A percentile compares a stretch with the other conserved stretches of the same genome.
Conservation (phyloP, 2,113 vertebrate species). For the Clarias batrachus region DNA sequence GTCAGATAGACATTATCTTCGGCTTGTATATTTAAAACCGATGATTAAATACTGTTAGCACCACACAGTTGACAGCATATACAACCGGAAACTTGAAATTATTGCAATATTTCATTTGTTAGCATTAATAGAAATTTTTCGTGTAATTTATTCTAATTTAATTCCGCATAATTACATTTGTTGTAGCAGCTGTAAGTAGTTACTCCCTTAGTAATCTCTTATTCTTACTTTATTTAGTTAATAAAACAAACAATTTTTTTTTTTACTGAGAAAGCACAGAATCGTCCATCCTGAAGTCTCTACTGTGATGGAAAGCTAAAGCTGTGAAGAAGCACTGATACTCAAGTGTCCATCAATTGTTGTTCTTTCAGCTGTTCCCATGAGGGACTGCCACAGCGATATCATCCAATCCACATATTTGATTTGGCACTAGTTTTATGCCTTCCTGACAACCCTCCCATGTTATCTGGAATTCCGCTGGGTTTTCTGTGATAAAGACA, state of each 20-base stretch:
- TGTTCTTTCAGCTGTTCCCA: no score
- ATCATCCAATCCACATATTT: no score
- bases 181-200: neutral
- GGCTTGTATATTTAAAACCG: no score
- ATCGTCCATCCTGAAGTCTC: neutral
- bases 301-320: neutral
- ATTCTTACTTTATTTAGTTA: neutral
- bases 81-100: neutral
- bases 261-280: neutral
- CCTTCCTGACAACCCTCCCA: no score
- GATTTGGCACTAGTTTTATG: no score
- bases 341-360: neutral
- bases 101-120: neutral
- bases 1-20: no score
- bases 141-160: neutral
- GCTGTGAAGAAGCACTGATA: neutral
- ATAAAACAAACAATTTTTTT: no score
- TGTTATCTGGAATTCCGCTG: no score
- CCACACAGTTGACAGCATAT: neutral
- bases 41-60: neutral
- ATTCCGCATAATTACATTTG: neutral
- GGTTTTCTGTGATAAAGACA: no score
- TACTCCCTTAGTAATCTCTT: neutral
- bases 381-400: no score
- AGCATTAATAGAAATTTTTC: neutral